phyloP scores from a whole-genome alignment of 2,888 invertebrate genomes.

The Drosophila fulvimacula region DNA sequence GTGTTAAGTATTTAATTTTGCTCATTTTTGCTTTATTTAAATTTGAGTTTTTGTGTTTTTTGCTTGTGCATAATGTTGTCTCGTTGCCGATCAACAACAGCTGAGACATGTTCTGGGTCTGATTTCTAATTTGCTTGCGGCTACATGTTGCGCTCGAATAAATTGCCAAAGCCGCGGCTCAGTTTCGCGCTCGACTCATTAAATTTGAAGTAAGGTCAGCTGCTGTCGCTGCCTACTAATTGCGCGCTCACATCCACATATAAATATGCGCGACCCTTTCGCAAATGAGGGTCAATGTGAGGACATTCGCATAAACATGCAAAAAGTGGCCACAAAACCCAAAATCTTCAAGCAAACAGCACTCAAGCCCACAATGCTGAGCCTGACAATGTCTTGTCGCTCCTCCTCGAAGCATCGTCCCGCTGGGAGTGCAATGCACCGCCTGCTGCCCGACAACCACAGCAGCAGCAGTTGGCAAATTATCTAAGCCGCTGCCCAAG shows the following conservation, averaged over 20 bases:
- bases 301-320: conserved; percentile 57
- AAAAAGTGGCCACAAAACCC: conserved; percentile 18
- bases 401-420: too few species aligned
- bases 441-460: conserved; percentile 2
- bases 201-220: conserved; percentile 69
- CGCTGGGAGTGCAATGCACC: conserved; percentile 10
- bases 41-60: conserved; percentile 6
- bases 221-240: conserved; percentile 50
- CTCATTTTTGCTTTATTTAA: neutral
- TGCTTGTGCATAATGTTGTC: conserved; percentile 51
- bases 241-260: conserved; percentile 48
- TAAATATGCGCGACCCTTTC: conserved; percentile 48
- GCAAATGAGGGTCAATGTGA: conserved; percentile 68
- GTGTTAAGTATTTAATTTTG: conserved; percentile 37
- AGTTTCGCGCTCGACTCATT: conserved; percentile 52
- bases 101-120: conserved; percentile 32
- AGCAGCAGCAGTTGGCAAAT: conserved; percentile 15
- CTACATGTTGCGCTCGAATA: conserved; percentile 29
- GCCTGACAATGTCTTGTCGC: conserved; percentile 15
- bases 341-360: conserved; percentile 21
- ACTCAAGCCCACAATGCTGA: conserved; percentile 9
- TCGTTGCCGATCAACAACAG: conserved; percentile 23
- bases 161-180: conserved; percentile 51
- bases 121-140: conserved; percentile 48
- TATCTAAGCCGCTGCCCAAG: conserved; percentile 1